Evolutionary conservation across 2,113 vertebrate species (phyloP), one percentile per base, ranked within the genome.

Genomic region (Alligator sinensis): DNA sequence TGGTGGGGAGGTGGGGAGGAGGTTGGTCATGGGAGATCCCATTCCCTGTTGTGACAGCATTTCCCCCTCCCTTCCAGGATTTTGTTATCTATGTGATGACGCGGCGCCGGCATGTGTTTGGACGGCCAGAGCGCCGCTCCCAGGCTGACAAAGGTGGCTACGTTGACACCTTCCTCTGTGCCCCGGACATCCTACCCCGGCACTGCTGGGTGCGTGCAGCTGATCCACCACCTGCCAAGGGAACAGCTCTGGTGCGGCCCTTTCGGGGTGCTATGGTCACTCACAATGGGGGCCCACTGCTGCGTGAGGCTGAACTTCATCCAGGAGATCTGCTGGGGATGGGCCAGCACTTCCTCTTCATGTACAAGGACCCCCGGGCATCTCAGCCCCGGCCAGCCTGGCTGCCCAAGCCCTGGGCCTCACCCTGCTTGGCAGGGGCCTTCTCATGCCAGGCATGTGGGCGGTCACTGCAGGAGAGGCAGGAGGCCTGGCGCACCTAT

Each of bases 51-150:
- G 30, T 90, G 82, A 95, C 82, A 28, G 34, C 34, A 60, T 28
- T 54, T 55, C 13, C 58, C 57, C 58, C 76, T 19, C 97, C 22
- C 89, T 82, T 96, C 63, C 95, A 99, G 99, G 99, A 99, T 93
- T 99, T 99, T 97, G 98, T 99, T 96, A 98, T 99, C 96, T 99
- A 99, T 77, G 98, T 99, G 93, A 99, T 99, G 99, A 97, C 98
- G 19, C 97, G 98, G 60, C 98, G 98, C 92, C 98, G 98, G 62
- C 99, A 99, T 90, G 97, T 99, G 82, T 99, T 99, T 81, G 99
- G 99, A 64, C 98, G 98, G 27, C 98, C 98, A 55, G 98, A 98
- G 21, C 98, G 97, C 54, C 88, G 91, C 96, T 96, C 94, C 3
- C 62, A 94, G 2, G 94, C 93, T 34, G 93, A 95, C 55, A 94